These are phyloP conservation scores for human (Homo sapiens) DNA, from an alignment of 2,113 vertebrate genomes.

Conservation along the genomic window DNA sequence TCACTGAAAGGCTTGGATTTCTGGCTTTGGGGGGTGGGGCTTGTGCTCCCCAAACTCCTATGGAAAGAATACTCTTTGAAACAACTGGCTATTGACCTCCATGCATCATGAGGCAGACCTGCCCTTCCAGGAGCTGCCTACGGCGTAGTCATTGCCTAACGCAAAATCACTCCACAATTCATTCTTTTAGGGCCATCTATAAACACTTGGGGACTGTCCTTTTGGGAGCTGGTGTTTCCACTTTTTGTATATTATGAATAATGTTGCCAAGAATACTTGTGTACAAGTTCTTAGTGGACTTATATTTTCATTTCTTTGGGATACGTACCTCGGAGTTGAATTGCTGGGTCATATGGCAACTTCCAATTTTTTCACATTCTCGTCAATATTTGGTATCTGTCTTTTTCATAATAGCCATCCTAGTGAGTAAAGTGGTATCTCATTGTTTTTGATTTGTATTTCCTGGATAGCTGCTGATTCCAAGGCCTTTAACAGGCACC, in stretches of 20 bases:
- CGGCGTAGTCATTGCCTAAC: not conserved
- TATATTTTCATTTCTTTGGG: not conserved
- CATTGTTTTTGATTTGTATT: not conserved
- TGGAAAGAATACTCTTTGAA: not conserved
- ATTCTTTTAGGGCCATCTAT: conserved; percentile 17
- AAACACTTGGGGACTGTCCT: not conserved
- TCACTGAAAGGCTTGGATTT: not conserved
- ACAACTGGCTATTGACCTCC: not conserved
- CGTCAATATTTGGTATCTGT: not conserved
- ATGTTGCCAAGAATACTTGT: not conserved
- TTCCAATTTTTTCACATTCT: not conserved
- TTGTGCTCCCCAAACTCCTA: not conserved
- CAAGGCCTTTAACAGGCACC: not conserved
- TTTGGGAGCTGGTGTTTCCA: not conserved
- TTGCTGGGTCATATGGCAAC: not conserved
- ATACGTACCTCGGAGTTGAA: not conserved
- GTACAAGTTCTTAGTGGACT: not conserved
- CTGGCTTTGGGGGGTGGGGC: not conserved
- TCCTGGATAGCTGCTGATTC: not conserved
- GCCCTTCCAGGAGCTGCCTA: not conserved
- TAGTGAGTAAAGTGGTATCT: not conserved
- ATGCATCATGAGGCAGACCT: not conserved
- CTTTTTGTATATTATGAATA: not conserved
- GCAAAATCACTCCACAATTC: not conserved
- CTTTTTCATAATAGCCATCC: not conserved